A percentile compares a stretch with the other conserved stretches of the same genome.
Conservation (phyloP, 2,888 invertebrate genomes). For the Caenorhabditis wallacei region DNA sequence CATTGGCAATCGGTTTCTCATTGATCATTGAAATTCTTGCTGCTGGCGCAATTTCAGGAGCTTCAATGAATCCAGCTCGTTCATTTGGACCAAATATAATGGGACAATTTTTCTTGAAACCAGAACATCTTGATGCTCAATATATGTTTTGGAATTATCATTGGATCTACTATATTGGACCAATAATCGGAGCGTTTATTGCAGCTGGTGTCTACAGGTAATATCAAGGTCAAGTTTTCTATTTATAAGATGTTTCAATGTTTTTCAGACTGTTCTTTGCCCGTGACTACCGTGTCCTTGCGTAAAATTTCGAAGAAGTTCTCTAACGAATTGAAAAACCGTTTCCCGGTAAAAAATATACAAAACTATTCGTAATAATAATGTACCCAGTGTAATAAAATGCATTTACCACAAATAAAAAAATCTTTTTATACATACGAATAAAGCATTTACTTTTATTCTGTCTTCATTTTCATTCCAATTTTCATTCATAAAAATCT, state of each 20-base stretch:
- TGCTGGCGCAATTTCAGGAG: constrained; percentile 83
- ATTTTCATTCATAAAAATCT: constrained; percentile 23
- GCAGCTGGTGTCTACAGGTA: constrained; percentile 83
- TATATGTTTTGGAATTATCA: constrained; percentile 78
- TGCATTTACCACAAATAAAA: neutral
- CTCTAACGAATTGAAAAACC: neutral
- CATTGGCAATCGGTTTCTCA: constrained; percentile 84
- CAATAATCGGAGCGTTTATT: constrained; percentile 82
- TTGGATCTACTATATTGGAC: constrained; percentile 84
- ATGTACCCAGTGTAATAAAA: constrained; percentile 15
- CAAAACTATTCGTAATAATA: neutral
- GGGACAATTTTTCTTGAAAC: constrained; percentile 63
- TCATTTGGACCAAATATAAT: constrained; percentile 84
- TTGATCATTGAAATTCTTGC: constrained; percentile 83
- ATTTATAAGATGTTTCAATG: neutral
- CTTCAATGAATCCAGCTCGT: constrained; percentile 84
- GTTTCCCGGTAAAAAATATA: constrained; percentile 3
- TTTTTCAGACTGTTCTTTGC: constrained; percentile 74
- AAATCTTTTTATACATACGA: neutral
- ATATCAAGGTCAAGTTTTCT: constrained; percentile 34
- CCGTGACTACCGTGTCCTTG: constrained; percentile 67
- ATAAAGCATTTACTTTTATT: constrained; percentile 6
- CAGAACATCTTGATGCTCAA: constrained; percentile 37
- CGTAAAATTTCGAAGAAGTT: constrained; percentile 34
- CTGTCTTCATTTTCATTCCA: neutral